Conservation (phyloP, 2,888 invertebrate species). For the Synergus laeviventris region DNA sequence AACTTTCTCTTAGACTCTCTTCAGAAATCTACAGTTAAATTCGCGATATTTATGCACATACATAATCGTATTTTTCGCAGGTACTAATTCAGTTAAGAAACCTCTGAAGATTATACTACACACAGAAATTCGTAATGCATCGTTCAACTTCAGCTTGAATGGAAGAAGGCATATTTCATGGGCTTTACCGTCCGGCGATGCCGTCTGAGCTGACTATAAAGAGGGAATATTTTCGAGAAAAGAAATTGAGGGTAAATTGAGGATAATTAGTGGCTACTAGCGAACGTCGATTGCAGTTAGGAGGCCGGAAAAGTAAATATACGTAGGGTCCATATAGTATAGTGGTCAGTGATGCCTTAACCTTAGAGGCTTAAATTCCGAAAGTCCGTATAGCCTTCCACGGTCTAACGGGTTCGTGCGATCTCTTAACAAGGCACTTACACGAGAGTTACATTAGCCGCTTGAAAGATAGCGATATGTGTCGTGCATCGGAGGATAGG, state of each 20-base stretch:
- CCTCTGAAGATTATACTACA: conserved; percentile 3
- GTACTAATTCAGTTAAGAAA: conserved; percentile 16
- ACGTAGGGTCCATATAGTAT: conserved; percentile 19
- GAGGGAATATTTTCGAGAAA: conserved; percentile 12
- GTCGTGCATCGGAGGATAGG: conserved; percentile 42
- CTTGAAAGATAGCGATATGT: conserved; percentile 60
- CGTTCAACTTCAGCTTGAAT: conserved; percentile 25
- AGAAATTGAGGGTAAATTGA: conserved; percentile 13
- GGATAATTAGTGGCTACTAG: conserved; percentile 33
- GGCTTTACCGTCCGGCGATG: not conserved
- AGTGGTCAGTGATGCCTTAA: conserved; percentile 28
- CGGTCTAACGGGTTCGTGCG: conserved; percentile 53
- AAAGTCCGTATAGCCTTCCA: conserved; percentile 48
- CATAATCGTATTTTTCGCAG: conserved; percentile 29
- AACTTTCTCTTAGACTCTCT: conserved; percentile 18
- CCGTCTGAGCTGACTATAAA: not conserved
- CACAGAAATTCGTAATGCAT: conserved; percentile 25
- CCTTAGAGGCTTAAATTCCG: conserved; percentile 52
- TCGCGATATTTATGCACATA: conserved; percentile 26
- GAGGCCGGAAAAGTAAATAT: conserved; percentile 8
- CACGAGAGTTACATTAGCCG: conserved; percentile 69
- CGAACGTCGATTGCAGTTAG: conserved; percentile 31
- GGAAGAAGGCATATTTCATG: conserved; percentile 12
- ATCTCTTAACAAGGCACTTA: conserved; percentile 59
- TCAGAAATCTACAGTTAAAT: not conserved